phyloP scores from a whole-genome alignment of 2,113 vertebrate species.

The Gnathonemus echidnorhynchus region DNA sequence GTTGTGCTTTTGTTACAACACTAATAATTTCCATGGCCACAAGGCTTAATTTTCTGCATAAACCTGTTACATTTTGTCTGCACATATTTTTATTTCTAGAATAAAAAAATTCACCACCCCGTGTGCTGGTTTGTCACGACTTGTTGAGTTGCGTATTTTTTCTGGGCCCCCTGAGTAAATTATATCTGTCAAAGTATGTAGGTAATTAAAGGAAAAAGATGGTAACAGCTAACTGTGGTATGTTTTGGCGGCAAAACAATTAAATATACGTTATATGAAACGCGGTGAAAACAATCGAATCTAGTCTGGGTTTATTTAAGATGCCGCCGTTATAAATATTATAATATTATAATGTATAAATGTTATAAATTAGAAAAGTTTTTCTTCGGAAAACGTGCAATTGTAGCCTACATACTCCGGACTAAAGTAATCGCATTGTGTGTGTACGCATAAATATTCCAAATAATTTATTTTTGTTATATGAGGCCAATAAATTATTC shows the following conservation, averaged over 20 bases:
- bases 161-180: background rate
- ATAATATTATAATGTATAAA: too few relatives aligned
- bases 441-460: background rate
- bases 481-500: background rate
- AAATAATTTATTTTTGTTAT: background rate
- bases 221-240: background rate
- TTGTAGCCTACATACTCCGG: background rate
- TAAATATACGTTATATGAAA: background rate
- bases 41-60: conserved; percentile 3
- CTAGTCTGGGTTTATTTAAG: background rate
- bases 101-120: background rate
- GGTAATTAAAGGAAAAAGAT: background rate
- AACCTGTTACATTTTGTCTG: conserved; percentile 5
- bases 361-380: background rate
- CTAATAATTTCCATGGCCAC: conserved; percentile 11
- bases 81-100: background rate
- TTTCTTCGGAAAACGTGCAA: background rate
- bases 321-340: background rate
- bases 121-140: background rate
- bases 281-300: background rate
- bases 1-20: conserved; percentile 12
- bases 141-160: background rate
- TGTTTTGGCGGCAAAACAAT: background rate
- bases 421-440: background rate
- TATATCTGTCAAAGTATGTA: background rate